Conservation (phyloP, 2,113 vertebrate species). For the Cinclus mexicanus region DNA sequence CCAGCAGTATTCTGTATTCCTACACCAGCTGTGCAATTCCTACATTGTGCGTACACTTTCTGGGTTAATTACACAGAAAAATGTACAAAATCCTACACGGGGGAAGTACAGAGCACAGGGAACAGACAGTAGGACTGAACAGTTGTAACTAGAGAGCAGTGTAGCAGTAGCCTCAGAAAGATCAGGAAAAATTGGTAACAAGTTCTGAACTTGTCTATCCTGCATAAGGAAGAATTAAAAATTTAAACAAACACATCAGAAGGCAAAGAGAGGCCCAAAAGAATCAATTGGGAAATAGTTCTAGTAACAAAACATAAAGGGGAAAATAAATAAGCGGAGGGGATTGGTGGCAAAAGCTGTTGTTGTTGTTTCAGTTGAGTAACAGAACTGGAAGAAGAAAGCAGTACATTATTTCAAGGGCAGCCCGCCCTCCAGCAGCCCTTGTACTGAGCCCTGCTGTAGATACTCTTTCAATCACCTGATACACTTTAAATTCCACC, state of each 20-base stretch:
- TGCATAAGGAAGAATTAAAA: not conserved
- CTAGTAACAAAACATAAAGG: not conserved
- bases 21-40: not conserved
- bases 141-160: not conserved
- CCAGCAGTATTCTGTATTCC: not conserved
- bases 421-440: not conserved
- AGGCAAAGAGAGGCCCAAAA: not conserved
- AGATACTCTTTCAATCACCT: not conserved
- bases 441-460: not conserved
- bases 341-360: rapidly evolving
- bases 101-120: rapidly evolving
- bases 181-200: not conserved
- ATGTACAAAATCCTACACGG: not conserved
- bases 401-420: rapidly evolving
- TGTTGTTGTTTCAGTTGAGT: not conserved
- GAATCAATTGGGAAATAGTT: not conserved
- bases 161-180: not conserved
- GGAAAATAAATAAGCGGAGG: not conserved
- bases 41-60: not conserved
- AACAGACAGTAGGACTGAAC: not conserved
- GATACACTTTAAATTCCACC: not conserved
- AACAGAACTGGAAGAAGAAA: not conserved
- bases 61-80: not conserved
- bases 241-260: not conserved
- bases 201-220: not conserved